Base-by-base conservation (phyloP, 2,797 vertebrate genomes). In the Loris lydekkerianus region DNA sequence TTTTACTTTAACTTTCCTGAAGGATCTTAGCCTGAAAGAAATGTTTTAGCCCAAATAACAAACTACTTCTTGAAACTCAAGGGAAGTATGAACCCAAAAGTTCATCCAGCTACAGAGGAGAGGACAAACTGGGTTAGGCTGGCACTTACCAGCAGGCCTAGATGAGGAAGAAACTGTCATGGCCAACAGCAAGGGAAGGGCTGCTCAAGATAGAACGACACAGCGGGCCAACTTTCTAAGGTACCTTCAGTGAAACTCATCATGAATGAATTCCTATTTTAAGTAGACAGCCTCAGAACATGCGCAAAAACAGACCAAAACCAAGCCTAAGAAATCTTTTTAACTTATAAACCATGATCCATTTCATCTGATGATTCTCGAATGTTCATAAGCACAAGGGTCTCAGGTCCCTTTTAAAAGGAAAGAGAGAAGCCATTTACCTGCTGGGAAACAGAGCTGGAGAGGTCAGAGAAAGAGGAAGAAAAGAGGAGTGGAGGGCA, bases 211-310 rank as follows among this genome's bases (percentile, higher is more conserved):
- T 17, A 20, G 23, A 61, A 17, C 3, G 3, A 76, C 3, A 23
- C 14, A 49, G 5, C 31, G 25, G 18, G 60, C 60, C 85, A 61
- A 23, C n/a, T 61, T 37, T 46, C 70, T 34, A 60, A 61, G 49
- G 25, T 18, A 31, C 25, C 90, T 73, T 53, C 34, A 27, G 29
- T 67, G 76, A 67, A 75, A 80, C 0, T 18, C 43, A 61, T 40
- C 29, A 17, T 27, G 84, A 91, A 76, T 29, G 53, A 58, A 89
- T 40, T 77, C 61, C 70, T 73, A 78, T 73, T 88, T 94, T 86
- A 86, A 75, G 58, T 77, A n/a, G 82, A 93, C 81, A 81, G 23
- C 31, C 77, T 95, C 78, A 85, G 75, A 73, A 88, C n/a, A 18
- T 3, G 72, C 2, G 3, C 29, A 89, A 76, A 88, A 92, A 49